A percentile compares a stretch with the other conserved stretches of the same genome.
Evolutionary conservation across 2,113 vertebrate species (phyloP).

Genomic region (Scatophagus argus): DNA sequence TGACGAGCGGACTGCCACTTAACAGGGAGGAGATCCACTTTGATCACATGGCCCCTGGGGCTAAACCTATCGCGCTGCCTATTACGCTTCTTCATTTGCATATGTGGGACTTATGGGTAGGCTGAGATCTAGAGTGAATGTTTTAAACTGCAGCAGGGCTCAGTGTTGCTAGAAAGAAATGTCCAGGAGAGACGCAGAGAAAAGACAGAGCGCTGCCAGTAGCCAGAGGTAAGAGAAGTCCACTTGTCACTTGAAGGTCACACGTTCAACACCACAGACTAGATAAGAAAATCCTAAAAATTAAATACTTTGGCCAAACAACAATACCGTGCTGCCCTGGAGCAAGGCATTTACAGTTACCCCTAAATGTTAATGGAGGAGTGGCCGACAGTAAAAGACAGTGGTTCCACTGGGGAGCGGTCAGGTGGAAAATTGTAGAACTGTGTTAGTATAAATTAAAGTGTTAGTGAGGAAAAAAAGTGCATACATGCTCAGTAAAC

Average conservation of each 20-base stretch:
- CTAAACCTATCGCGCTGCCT: conserved; percentile 79
- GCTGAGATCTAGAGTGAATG: conserved; percentile 76
- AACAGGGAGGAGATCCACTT: conserved; percentile 85
- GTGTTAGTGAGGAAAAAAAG: conserved; percentile 54
- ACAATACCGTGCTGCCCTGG: conserved; percentile 43
- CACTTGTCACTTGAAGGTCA: conserved; percentile 71
- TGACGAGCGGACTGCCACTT: conserved; percentile 84
- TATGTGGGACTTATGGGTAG: conserved; percentile 80
- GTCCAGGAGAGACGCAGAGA: conserved; percentile 54
- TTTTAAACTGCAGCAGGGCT: conserved; percentile 70
- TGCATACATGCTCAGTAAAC: conserved; percentile 60
- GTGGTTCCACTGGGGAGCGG: background rate
- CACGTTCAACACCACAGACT: conserved; percentile 50
- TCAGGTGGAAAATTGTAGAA: conserved; percentile 12
- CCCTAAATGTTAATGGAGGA: conserved; percentile 25
- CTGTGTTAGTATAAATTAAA: conserved; percentile 26
- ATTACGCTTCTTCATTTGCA: conserved; percentile 85
- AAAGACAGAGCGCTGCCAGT: conserved; percentile 51
- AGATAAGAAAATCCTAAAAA: conserved; percentile 18
- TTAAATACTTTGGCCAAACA: conserved; percentile 40
- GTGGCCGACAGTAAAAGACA: conserved; percentile 4
- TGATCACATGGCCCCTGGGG: conserved; percentile 81
- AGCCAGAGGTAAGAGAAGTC: conserved; percentile 54
- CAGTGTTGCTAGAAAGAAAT: conserved; percentile 65
- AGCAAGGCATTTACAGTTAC: conserved; percentile 41